phyloP scores from a whole-genome alignment of 2,888 invertebrate species.

The Loripinus fragilis region DNA sequence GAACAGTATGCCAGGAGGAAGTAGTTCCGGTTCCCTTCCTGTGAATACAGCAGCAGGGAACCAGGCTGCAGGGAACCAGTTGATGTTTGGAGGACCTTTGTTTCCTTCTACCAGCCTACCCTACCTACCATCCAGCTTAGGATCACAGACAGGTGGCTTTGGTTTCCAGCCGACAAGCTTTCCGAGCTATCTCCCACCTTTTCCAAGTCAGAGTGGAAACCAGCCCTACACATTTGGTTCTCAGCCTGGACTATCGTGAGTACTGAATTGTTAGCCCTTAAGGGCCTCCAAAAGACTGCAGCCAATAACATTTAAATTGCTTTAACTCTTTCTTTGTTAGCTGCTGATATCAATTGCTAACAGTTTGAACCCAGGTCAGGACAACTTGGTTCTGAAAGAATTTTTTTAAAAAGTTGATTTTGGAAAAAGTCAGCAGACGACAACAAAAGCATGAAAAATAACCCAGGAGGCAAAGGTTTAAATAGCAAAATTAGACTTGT shows the following conservation, averaged over 20 bases:
- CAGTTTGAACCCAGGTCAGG: no score
- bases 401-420: no score
- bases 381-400: no score
- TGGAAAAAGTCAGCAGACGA: no score
- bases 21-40: neutral
- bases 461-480: no score
- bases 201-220: neutral
- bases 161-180: neutral
- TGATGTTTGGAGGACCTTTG: neutral
- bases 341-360: no score
- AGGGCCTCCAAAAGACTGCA: no score
- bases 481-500: no score
- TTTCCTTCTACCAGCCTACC: neutral
- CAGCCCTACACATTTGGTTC: constrained; percentile 7
- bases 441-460: no score
- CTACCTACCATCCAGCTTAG: constrained; percentile 8
- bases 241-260: neutral
- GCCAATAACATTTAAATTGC: no score
- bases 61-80: neutral
- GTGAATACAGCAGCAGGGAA: neutral
- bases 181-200: neutral
- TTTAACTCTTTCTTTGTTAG: no score
- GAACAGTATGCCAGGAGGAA: neutral
- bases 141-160: constrained; percentile 4
- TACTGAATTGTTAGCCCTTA: no score